Conservation (phyloP, 2,888 invertebrate species). For the Andrena chrysosceles region DNA sequence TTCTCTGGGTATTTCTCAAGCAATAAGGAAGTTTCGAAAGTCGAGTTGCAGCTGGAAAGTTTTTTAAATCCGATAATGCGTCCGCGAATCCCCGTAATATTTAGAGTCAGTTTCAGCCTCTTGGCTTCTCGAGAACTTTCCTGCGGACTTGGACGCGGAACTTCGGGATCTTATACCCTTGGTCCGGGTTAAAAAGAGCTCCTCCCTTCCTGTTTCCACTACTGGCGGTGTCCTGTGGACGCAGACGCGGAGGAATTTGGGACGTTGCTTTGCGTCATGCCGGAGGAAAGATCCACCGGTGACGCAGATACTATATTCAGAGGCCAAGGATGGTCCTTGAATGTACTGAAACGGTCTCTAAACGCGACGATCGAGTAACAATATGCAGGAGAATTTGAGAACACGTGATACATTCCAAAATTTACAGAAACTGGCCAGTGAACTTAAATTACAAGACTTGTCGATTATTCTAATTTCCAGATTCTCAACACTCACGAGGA, state of each 20-base stretch:
- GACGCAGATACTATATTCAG: slow-evolving; percentile 62
- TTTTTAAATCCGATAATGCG: slow-evolving; percentile 47
- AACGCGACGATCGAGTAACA: not conserved
- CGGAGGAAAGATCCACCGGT: slow-evolving; percentile 45
- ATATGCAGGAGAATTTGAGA: not conserved
- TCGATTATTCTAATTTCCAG: too few species aligned
- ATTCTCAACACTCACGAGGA: too few species aligned
- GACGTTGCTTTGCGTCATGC: slow-evolving; percentile 59
- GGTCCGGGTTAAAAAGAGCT: slow-evolving; percentile 6
- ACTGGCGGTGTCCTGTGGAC: slow-evolving; percentile 29
- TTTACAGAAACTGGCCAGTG: too few species aligned
- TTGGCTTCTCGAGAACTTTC: slow-evolving; percentile 34
- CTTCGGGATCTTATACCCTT: slow-evolving; percentile 39
- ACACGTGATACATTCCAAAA: too few species aligned
- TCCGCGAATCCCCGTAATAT: slow-evolving; percentile 43
- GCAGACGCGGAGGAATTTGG: slow-evolving; percentile 62
- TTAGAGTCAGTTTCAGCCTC: slow-evolving; percentile 28
- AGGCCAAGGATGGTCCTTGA: slow-evolving; percentile 1
- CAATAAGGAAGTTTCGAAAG: slow-evolving; percentile 33
- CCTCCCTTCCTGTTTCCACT: slow-evolving; percentile 27
- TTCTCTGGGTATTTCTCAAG: slow-evolving; percentile 16
- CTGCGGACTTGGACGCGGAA: slow-evolving; percentile 26
- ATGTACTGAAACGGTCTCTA: slow-evolving; percentile 16
- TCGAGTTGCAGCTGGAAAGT: slow-evolving; percentile 31
- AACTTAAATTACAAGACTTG: too few species aligned